phyloP scores from a whole-genome alignment of 2,113 vertebrate species.

The Macrotus californicus region DNA sequence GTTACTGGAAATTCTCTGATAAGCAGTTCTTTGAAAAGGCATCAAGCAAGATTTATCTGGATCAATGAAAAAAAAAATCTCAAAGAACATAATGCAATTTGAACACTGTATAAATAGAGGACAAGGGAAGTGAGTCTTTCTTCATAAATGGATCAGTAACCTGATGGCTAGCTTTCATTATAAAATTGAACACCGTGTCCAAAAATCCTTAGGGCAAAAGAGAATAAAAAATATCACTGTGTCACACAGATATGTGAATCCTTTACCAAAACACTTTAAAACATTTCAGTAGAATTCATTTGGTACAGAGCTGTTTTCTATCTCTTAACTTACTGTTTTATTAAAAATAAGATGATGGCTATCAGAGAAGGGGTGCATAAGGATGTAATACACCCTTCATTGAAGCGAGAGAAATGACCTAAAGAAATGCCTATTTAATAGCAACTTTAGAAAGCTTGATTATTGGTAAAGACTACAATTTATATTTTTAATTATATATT shows the following conservation, averaged over 20 bases:
- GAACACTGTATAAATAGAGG: neutral
- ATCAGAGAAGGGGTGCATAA: neutral
- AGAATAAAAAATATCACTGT: neutral
- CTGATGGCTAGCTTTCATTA: neutral
- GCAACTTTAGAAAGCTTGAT: neutral
- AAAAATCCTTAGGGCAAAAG: constrained; percentile 16
- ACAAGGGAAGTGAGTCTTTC: neutral
- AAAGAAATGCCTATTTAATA: neutral
- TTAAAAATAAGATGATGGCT: constrained; percentile 15
- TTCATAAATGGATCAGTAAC: neutral
- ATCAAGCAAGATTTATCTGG: constrained; percentile 42
- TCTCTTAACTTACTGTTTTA: neutral
- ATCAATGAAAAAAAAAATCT: constrained; percentile 44
- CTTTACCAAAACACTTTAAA: neutral
- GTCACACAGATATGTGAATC: neutral
- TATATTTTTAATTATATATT: constrained; percentile 17
- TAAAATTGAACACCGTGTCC: neutral
- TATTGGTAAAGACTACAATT: neutral
- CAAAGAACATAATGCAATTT: constrained; percentile 41
- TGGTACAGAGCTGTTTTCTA: neutral
- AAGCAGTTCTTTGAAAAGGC: constrained; percentile 55
- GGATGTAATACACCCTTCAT: neutral
- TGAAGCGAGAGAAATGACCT: neutral
- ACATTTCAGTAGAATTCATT: constrained; percentile 4
- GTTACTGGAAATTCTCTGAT: constrained; percentile 58